Evolutionary conservation across 2,797 vertebrate species (phyloP).

Genomic region (Malurus splendens): DNA sequence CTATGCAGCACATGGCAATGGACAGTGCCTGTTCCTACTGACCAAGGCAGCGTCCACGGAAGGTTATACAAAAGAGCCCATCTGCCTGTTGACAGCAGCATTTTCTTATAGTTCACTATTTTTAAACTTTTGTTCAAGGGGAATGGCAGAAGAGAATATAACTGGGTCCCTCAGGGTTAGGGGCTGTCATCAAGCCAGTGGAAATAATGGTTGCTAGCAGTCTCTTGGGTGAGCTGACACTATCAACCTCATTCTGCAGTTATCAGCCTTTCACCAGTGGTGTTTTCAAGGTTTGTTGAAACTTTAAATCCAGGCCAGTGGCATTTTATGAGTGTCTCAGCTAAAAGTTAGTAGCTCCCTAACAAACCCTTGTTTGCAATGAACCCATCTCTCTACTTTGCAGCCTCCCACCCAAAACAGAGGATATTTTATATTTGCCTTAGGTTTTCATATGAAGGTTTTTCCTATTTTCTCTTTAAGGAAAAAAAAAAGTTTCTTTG

Average conservation of each 20-base stretch:
- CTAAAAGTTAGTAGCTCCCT: neutral
- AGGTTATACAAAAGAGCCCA: rapidly evolving
- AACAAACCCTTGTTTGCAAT: neutral
- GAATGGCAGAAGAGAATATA: neutral
- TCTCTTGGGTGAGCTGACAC: neutral
- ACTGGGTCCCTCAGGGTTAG: neutral
- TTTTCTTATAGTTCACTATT: neutral
- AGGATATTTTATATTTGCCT: neutral
- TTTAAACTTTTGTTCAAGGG: neutral
- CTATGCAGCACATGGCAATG: neutral
- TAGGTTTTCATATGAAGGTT: neutral
- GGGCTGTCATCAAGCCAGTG: neutral
- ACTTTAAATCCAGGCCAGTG: neutral
- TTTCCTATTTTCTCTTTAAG: neutral
- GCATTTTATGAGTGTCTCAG: neutral
- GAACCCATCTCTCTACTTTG: neutral
- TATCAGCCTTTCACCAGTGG: rapidly evolving
- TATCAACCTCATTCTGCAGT: neutral
- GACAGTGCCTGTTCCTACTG: neutral
- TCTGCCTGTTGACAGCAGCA: neutral
- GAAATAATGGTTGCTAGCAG: neutral
- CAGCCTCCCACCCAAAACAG: neutral
- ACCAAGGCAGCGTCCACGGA: neutral
- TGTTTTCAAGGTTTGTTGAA: neutral
- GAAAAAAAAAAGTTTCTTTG: neutral